Evolutionary conservation across 1,140 invertebrate species (phyloP).

Genomic region (Monochamus saltuarius): DNA sequence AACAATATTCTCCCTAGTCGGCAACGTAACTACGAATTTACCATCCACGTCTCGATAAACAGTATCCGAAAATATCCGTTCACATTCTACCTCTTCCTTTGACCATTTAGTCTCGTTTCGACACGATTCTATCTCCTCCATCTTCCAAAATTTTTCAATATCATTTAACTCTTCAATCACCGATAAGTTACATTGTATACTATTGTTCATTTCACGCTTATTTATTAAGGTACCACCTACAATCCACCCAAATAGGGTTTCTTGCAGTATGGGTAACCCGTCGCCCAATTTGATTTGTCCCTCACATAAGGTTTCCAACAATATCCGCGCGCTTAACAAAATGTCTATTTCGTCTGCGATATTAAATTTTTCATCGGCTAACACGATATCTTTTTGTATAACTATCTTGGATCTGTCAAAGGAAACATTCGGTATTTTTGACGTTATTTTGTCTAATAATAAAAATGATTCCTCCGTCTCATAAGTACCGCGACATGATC

Average conservation of each 20-base stretch:
- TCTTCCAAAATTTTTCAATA: not conserved
- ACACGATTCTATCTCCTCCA: conserved; percentile 16
- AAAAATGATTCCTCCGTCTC: not conserved
- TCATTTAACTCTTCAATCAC: not conserved
- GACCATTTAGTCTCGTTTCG: not conserved
- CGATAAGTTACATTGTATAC: not conserved
- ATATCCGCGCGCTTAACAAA: conserved; percentile 39
- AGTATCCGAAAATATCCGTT: not conserved
- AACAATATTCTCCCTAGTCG: conserved; percentile 11
- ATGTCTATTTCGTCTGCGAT: conserved; percentile 36
- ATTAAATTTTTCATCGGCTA: conserved; percentile 40
- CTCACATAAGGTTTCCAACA: conserved; percentile 40
- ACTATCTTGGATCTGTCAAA: conserved; percentile 6
- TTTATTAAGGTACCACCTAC: conserved; percentile 9
- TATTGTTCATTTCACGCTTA: not conserved
- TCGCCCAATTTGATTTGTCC: conserved; percentile 34
- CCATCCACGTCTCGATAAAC: conserved; percentile 6
- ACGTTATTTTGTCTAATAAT: conserved; percentile 11
- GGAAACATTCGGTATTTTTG: not conserved
- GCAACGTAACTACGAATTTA: conserved; percentile 21
- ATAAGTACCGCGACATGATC: conserved; percentile 11
- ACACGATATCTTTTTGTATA: conserved; percentile 13
- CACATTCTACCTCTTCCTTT: not conserved
- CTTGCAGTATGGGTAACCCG: conserved; percentile 33
- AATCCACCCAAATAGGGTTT: conserved; percentile 45